Evolutionary conservation across 2,113 vertebrate genomes (phyloP), one percentile per base, ranked within the genome.

Genomic region (Helogale parvula): DNA sequence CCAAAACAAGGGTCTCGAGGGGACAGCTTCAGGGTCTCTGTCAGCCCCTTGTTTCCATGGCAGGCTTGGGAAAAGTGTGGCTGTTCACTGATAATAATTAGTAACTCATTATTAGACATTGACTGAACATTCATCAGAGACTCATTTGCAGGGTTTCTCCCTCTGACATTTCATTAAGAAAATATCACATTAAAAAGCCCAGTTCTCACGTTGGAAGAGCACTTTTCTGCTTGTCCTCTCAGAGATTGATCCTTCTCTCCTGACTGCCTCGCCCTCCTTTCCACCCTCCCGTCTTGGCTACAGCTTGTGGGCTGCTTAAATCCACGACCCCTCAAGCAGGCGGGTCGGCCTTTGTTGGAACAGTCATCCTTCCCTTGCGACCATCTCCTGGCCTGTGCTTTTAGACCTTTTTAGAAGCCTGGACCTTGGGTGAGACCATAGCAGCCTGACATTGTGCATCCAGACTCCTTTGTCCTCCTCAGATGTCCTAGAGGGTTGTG

Each of bases 111-210:
- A 92, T 92, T 69, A 85, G 25, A 52, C 81, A 96, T 96, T 88
- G 92, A 94, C 54, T 96, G 84, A 79, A 76, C n/a, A 90, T 97
- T 93, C 80, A 90, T 96, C 93, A 87, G 65, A 72, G 63, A 57
- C 68, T 95, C 74, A 87, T 77, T 96, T 93, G 79, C 25, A 93
- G 92, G 45, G 65, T 33, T 33, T 93, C 41, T 93, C 33, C 31
- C 21, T 83, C 89, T 85, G 83, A 95, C 69, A 90, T 85, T 94
- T 91, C 80, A 68, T 96, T 96, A 93, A 86, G 77, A 71, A 97
- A 88, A 79, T 17, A 93, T 57, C 60, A 47, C 60, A n/a, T 41
- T 69, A 33, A 71, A 87, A 96, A 93, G 31, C 14, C 52, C 27
- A 11, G 65, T 50, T 87, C 50, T 77, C 33, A 33, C 54, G 83